phyloP scores from a whole-genome alignment of 2,888 invertebrate genomes.

The Ditula angustiorana region DNA sequence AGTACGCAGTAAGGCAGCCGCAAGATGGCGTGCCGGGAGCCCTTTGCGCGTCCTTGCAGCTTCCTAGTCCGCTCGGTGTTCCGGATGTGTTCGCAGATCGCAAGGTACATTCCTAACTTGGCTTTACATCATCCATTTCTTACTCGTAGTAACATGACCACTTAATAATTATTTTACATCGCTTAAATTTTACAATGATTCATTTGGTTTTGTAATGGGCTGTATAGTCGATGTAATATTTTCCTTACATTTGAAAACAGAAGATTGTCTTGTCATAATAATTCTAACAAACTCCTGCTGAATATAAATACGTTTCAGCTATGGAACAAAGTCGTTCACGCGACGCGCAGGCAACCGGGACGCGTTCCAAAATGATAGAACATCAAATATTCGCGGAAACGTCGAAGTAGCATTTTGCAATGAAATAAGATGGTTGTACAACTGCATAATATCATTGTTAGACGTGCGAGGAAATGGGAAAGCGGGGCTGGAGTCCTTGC shows the following conservation, averaged over 20 bases:
- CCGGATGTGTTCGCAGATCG: conserved; percentile 27
- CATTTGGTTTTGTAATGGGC: neutral
- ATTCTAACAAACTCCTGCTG: neutral
- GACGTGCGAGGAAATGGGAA: conserved; percentile 42
- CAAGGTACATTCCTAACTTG: conserved; percentile 1
- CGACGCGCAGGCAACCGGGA: neutral
- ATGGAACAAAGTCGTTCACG: conserved; percentile 13
- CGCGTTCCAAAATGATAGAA: neutral
- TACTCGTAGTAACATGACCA: conserved; percentile 27
- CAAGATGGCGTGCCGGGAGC: conserved; percentile 3
- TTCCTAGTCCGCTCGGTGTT: conserved; percentile 21
- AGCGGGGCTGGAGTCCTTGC: conserved; percentile 51
- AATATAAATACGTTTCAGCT: conserved; percentile 15
- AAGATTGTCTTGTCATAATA: neutral
- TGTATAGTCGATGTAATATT: neutral
- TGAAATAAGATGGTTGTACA: conserved; percentile 53
- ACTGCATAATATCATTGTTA: conserved; percentile 62
- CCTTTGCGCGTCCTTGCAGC: conserved; percentile 5
- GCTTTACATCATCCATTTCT: conserved; percentile 12
- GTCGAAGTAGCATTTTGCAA: conserved; percentile 43
- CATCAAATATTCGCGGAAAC: conserved; percentile 33
- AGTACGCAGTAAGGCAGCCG: conserved; percentile 5
- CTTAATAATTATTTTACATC: neutral
- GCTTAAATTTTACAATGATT: neutral
- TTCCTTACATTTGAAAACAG: neutral